Conservation (phyloP, 2,888 invertebrate genomes). For the Cancer borealis region DNA sequence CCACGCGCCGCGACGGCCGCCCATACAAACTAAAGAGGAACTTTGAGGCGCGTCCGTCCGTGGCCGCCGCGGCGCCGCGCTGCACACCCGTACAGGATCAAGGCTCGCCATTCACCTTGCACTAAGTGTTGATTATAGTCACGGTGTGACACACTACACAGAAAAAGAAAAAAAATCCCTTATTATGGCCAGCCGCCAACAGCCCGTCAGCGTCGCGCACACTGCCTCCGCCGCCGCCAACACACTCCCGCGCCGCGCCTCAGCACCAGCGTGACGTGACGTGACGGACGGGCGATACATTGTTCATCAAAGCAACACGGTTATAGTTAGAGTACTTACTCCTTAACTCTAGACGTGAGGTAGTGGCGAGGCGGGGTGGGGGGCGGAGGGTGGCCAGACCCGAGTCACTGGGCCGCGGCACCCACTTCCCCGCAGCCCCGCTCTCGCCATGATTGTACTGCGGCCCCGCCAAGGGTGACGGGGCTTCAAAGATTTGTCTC, state of each 20-base stretch:
- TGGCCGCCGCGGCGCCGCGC: not conserved
- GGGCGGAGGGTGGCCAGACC: not conserved
- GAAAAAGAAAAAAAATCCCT: not conserved
- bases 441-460: constrained; percentile 17
- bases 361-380: constrained; percentile 10
- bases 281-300: constrained; percentile 15
- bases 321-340: constrained; percentile 24
- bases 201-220: not conserved
- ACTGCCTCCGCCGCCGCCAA: not conserved
- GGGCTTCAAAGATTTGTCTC: not conserved
- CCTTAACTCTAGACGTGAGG: constrained; percentile 58
- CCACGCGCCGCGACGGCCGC: not conserved
- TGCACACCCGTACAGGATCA: not conserved
- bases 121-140: constrained; percentile 38
- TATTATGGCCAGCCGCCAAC: not conserved
- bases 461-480: not conserved
- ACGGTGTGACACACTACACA: not conserved
- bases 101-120: not conserved
- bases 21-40: constrained; percentile 35
- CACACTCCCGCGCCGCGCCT: not conserved
- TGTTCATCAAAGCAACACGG: constrained; percentile 56
- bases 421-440: not conserved
- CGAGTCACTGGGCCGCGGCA: not conserved
- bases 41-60: constrained; percentile 1
- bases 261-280: not conserved